Evolutionary conservation across 2,888 invertebrate species (phyloP), one percentile per base, ranked within the genome.

Genomic region (Pandemis heparana): DNA sequence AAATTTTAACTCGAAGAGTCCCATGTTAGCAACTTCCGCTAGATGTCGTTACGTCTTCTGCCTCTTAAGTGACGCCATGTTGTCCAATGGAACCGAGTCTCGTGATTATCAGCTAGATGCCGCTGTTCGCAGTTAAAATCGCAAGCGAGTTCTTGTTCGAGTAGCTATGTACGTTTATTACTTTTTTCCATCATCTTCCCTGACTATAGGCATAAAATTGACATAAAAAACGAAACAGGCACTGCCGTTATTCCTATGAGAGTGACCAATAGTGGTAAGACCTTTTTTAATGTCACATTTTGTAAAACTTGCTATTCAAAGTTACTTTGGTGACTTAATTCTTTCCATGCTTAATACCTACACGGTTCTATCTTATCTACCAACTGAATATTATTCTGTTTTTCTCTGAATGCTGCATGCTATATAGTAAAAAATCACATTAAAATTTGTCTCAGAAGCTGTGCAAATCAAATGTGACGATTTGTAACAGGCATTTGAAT

Each of bases 241-340:
- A 70, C 74, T 74, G 74, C 74, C 61, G 51, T 41, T 51, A 16
- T 23, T 64, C 16, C 65, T 51, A 64, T 51, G 51, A 65, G 62
- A 59, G 46, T 64, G 65, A 74, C 69, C 74, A 74, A 74, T 70
- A 70, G 60, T 60, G 14, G 53, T 70, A 70, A 74, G 74, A 48
- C 38, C 14, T 46, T 32, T 18, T 48, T n/a, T 23, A 43, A 41
- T 53, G 18, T 41, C 39, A 48, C 59, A 66, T 39, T 53, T 66
- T 38, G 64, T 51, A 38, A 63, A 18, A 46, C 10, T 38, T 65
- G 48, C 64, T 9, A 10, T 16, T n/a, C 32, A 7, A 10, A 53
- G 8, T 53, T 18, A 18, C 16, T 53, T 53, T 53, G 16, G 18
- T 8, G 53, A 18, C 9, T 53, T 53, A n/a, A 53, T 18, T 53